Base-by-base conservation (phyloP, 2,888 invertebrate species). In the Amitus sp. region DNA sequence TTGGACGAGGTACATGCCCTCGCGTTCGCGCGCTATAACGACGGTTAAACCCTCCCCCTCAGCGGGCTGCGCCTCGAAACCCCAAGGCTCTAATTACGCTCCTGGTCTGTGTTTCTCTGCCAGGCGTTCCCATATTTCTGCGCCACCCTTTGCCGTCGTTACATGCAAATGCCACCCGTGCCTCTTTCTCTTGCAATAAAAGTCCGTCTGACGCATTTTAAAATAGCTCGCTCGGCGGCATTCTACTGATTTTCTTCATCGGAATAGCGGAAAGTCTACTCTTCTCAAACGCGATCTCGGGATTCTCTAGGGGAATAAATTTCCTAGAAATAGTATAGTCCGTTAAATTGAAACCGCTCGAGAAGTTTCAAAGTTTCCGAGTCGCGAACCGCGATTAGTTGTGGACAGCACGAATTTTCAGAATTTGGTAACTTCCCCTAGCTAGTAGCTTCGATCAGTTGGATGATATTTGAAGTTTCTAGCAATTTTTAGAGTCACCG, bases 61-160 rank as follows among this genome's bases (percentile, higher is more conserved):
- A 66, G 69, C 70, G 60, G 59, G 62, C 64, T 61, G 68, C 66
- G 71, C 71, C 68, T 61, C 62, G 65, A 70, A 74, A 70, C 80
- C 74, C 76, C 75, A 73, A 77, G 76, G 73, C 77, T 79, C 79
- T 82, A 82, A 82, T 80, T 81, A 80, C 80, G 62, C 65, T 53
- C 66, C 73, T 58, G 65, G 66, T 64, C 67, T 61, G 62, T 58
- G 62, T 68, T 67, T 64, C 59, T 54, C 64, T 58, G 47, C 61
- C 55, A 52, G 48, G 34, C 60, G 61, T 66, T 66, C 67, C 68
- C 61, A 66, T 69, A 68, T 72, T 67, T 68, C 63, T 68, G 51
- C n/a, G n/a, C 65, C 66, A 62, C 71, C 71, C 74, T 60, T 67
- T 54, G 54, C 42, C 67, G 62, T 75, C 76, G 73, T 78, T 78